Evolutionary conservation across 2,888 invertebrate genomes (phyloP), one percentile per base, ranked within the genome.

Genomic region (Sepioteuthis lessoniana): DNA sequence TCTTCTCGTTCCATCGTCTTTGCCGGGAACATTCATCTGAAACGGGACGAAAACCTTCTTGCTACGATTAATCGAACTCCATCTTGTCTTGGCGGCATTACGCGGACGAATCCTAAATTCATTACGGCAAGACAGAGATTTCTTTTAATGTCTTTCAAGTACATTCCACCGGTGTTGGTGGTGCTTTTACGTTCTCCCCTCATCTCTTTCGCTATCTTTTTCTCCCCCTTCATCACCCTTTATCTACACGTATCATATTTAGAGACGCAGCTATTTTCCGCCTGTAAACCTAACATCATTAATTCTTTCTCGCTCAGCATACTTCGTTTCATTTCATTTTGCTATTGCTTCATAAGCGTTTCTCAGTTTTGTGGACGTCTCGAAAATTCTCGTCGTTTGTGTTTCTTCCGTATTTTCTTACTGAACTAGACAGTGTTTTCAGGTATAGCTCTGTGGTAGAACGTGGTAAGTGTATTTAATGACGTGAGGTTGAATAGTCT

Each of bases 71-170:
- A 76, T 76, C 76, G 13, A 76, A 35, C n/a, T 76, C 76, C 76
- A 76, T 35, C n/a, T 76, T n/a, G n/a, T 76, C 76, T n/a, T 35
- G 76, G 19, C 35, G n/a, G 35, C 76, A n/a, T 76, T 35, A 35
- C 76, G n/a, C 10, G n/a, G 16, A 19, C 16, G 13, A 76, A 76
- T 76, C 76, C n/a, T 76, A 76, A 76, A 76, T 76, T 76, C 76
- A 76, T 76, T 76, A 76, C 35, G 13, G n/a, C 76, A 76, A 76
- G 76, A 76, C 76, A 76, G 76, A n/a, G 76, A 76, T 76, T 76
- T 76, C 76, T 76, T 76, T 76, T 76, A n/a, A 76, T 76, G 76
- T 76, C n/a, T 35, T 76, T 76, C 76, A 76, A 76, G 76, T 35
- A 76, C 76, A 76, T 76, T 76, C 76, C 76, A 76, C n/a, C 76